Evolutionary conservation across 2,113 vertebrate genomes (phyloP).

Genomic region (Mustelus asterias): DNA sequence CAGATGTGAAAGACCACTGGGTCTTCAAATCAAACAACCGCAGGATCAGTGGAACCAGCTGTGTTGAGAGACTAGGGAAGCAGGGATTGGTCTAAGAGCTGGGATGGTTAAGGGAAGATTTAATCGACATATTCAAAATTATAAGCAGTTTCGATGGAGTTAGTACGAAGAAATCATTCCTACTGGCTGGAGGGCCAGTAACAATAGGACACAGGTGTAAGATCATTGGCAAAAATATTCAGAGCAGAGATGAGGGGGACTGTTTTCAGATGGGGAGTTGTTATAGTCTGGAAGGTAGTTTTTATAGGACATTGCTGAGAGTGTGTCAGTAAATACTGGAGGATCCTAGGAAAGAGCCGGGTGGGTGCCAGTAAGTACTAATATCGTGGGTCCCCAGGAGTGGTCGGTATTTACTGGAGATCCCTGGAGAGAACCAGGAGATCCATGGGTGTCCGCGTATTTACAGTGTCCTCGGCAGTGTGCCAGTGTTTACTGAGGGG

Average conservation of each 20-base stretch:
- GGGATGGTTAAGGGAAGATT: background rate
- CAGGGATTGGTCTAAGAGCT: background rate
- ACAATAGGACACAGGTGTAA: background rate
- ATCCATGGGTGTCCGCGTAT: too few relatives aligned
- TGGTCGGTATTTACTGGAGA: too few relatives aligned
- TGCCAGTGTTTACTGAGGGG: too few relatives aligned
- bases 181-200: background rate
- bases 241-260: background rate
- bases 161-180: background rate
- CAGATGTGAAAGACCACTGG: background rate
- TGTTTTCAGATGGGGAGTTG: background rate
- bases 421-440: too few relatives aligned
- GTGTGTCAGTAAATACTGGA: background rate
- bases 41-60: background rate
- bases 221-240: background rate
- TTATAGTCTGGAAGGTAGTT: too few relatives aligned
- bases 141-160: background rate
- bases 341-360: too few relatives aligned
- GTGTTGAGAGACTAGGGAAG: background rate
- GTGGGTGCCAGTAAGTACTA: background rate
- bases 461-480: too few relatives aligned
- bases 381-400: background rate
- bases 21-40: background rate
- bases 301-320: too few relatives aligned
- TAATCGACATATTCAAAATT: background rate